Base-by-base conservation (phyloP, 2,797 vertebrate genomes). In the Phrynocephalus guinanensis region DNA sequence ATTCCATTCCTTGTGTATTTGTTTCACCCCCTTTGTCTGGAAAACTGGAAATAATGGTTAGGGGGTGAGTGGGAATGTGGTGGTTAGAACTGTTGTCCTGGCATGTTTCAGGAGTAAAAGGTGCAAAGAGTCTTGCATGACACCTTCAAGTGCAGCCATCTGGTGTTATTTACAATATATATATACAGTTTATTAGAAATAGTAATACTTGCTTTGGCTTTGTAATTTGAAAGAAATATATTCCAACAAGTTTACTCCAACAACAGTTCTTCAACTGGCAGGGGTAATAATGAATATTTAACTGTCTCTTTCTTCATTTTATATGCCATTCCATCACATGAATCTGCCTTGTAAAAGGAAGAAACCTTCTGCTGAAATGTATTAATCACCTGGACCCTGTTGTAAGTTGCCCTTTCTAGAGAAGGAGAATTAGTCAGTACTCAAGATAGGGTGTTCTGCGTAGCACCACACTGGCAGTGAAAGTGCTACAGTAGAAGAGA, bases 1-100 rank as follows among this genome's bases (percentile, higher is more conserved):
- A 84, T 78, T 82, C 88, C 71, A 90, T 91, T 75, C 91, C 78
- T 91, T 70, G 2, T 93, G 82, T 87, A 70, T 0, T 91, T 91
- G 24, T 8, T 56, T 56, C 52, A 56, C 20, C 63, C 7, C 22
- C 33, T 86, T 86, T 73, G 52, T 73, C 78, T 67, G 52, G 10
- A 33, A 80, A 5, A 66, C 28, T 84, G 33, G 28, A 79, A 72
- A 44, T 15, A 6, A 56, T 48, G 13, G 10, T 11, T 13, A 3
- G 28, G 2, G n/a, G 13, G 3, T 1, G n/a, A 4, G 11, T 15
- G 70, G 70, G 20, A 67, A 48, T 70, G 24, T 11, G 26, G 52
- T 88, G 20, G 67, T 60, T 33, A 56, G 66, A 76, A 52, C 20
- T 18, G 28, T 63, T 86, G 76, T 28, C 30, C 30, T 60, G n/a